phyloP scores from a whole-genome alignment of 2,113 vertebrate species.

The Synchiropus splendidus region DNA sequence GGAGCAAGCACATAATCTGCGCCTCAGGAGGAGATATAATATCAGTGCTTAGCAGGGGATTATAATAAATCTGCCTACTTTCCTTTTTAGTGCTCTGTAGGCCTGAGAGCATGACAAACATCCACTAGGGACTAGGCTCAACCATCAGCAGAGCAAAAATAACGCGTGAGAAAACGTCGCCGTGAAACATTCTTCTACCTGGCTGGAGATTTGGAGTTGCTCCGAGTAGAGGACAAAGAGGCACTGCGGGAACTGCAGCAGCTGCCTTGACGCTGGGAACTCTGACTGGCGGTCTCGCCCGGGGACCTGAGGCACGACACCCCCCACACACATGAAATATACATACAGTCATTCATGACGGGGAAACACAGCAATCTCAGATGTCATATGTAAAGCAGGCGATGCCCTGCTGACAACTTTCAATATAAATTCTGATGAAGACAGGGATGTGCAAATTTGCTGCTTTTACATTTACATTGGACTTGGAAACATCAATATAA shows the following conservation, averaged over 20 bases:
- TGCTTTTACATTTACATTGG: slow-evolving; percentile 6
- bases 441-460: background rate
- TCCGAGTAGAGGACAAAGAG: slow-evolving; percentile 80
- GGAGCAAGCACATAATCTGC: too few relatives aligned
- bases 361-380: slow-evolving; percentile 18
- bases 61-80: slow-evolving; percentile 8
- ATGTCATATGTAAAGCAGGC: slow-evolving; percentile 9
- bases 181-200: slow-evolving; percentile 66
- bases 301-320: slow-evolving; percentile 71
- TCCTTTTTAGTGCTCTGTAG: slow-evolving; percentile 9
- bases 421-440: slow-evolving; percentile 27
- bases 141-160: background rate
- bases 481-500: slow-evolving; percentile 32
- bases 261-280: slow-evolving; percentile 80
- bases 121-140: background rate
- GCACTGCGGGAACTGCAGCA: slow-evolving; percentile 82
- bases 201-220: slow-evolving; percentile 80
- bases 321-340: slow-evolving; percentile 14
- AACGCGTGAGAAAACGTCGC: background rate
- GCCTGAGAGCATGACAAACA: background rate
- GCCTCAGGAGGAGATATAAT: slow-evolving; percentile 13
- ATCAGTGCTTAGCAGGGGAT: slow-evolving; percentile 2
- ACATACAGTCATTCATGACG: slow-evolving; percentile 18
- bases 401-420: slow-evolving; percentile 13
- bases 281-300: slow-evolving; percentile 74